phyloP scores from a whole-genome alignment of 2,113 vertebrate species.

The Potamarius usumacintae region DNA sequence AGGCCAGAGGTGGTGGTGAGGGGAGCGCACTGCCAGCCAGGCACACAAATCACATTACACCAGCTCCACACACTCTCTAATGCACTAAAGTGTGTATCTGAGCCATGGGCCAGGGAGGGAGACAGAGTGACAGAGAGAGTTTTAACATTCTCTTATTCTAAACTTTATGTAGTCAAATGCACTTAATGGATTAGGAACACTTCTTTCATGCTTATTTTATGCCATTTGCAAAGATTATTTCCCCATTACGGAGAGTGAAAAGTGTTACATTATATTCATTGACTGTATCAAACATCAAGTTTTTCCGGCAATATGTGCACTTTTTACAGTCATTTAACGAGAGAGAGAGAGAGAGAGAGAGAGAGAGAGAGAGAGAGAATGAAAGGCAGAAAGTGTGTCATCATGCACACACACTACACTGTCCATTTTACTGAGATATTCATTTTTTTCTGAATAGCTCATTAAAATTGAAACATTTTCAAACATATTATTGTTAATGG shows the following conservation, averaged over 20 bases:
- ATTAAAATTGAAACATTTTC: too few species aligned
- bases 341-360: neutral
- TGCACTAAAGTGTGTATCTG: slow-evolving; percentile 72
- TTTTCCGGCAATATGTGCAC: slow-evolving; percentile 26
- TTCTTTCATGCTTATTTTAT: slow-evolving; percentile 28
- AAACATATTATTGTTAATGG: neutral
- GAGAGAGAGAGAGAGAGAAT: neutral
- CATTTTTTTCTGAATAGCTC: neutral
- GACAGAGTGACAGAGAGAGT: slow-evolving; percentile 17
- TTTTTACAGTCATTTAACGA: neutral
- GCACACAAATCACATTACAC: slow-evolving; percentile 76
- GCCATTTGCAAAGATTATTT: slow-evolving; percentile 34
- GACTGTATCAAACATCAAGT: slow-evolving; percentile 4
- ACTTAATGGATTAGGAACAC: slow-evolving; percentile 32
- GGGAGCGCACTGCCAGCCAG: slow-evolving; percentile 68
- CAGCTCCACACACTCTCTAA: slow-evolving; percentile 70
- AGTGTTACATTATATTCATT: slow-evolving; percentile 22
- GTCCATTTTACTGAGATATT: neutral
- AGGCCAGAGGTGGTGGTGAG: slow-evolving; percentile 66
- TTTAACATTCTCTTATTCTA: slow-evolving; percentile 27
- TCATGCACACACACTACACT: neutral
- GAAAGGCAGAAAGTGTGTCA: neutral
- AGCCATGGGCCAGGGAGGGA: slow-evolving; percentile 34
- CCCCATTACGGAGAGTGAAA: neutral
- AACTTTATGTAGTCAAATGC: slow-evolving; percentile 29